Conservation (phyloP, 2,113 vertebrate genomes). For the Myotis yumanensis region DNA sequence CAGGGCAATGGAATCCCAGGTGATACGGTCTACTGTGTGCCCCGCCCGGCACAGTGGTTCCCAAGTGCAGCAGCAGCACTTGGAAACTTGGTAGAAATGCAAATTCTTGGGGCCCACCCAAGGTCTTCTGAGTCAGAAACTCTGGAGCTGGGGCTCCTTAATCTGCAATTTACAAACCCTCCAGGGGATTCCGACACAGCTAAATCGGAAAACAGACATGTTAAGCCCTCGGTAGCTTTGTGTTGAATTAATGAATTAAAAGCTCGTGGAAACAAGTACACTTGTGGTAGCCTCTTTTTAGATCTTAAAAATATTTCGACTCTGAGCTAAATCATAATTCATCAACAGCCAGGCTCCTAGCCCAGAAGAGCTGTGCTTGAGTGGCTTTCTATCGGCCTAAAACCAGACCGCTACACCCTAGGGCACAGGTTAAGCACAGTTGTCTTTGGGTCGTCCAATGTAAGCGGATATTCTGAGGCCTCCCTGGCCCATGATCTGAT, state of each 20-base stretch:
- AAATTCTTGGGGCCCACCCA: background rate
- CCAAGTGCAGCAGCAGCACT: background rate
- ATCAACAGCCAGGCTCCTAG: background rate
- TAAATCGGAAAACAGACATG: background rate
- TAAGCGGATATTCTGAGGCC: background rate
- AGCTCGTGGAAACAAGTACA: background rate
- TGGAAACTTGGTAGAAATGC: background rate
- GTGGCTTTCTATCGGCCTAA: background rate
- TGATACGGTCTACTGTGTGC: rapidly evolving
- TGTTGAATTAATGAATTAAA: background rate
- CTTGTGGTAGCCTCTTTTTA: background rate
- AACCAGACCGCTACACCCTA: background rate
- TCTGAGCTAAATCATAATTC: background rate
- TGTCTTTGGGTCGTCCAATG: background rate
- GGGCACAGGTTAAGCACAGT: background rate
- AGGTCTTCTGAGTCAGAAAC: background rate
- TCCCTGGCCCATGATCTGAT: background rate
- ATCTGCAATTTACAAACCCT: background rate
- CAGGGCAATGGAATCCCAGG: background rate
- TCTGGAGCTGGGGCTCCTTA: background rate
- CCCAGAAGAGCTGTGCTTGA: background rate
- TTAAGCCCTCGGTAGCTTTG: background rate
- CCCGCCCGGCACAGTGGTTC: background rate
- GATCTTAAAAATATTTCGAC: background rate
- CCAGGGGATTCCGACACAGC: background rate